These are phyloP conservation scores for Drosophila jambulina DNA, from an alignment of 1,140 invertebrate genomes.

Conservation along the genomic window DNA sequence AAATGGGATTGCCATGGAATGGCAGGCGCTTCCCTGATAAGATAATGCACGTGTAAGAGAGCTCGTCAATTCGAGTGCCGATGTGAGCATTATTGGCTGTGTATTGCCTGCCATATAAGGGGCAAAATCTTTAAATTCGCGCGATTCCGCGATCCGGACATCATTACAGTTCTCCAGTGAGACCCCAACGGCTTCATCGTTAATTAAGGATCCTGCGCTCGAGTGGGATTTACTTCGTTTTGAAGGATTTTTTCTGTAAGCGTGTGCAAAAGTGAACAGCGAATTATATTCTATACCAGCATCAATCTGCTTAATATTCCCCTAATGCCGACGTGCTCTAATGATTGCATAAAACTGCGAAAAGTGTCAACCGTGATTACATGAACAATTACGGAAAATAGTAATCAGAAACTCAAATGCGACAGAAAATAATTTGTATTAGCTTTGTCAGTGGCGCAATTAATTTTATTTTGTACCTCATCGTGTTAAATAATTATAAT, in stretches of 20 bases:
- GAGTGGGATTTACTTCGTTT: slow-evolving; percentile 11
- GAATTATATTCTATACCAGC: background rate
- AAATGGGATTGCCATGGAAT: slow-evolving; percentile 51
- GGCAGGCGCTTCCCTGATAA: slow-evolving; percentile 61
- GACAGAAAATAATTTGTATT: slow-evolving; percentile 20
- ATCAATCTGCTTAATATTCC: slow-evolving; percentile 2
- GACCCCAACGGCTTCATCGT: slow-evolving; percentile 22
- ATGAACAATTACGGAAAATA: background rate
- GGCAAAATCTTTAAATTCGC: slow-evolving; percentile 72
- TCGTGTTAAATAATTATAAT: slow-evolving; percentile 19
- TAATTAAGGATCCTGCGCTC: slow-evolving; percentile 5
- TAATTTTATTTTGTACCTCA: slow-evolving; percentile 44
- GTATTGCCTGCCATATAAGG: slow-evolving; percentile 42
- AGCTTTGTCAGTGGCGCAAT: slow-evolving; percentile 42
- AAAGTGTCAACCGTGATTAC: slow-evolving; percentile 45
- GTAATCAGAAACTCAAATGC: slow-evolving; percentile 1
- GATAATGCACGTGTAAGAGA: slow-evolving; percentile 61
- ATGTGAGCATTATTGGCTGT: slow-evolving; percentile 52
- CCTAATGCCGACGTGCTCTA: background rate
- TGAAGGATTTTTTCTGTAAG: slow-evolving; percentile 46
- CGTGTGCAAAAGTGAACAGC: slow-evolving; percentile 4
- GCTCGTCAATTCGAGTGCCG: slow-evolving; percentile 37
- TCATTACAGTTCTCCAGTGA: slow-evolving; percentile 50
- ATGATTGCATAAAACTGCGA: slow-evolving; percentile 17
- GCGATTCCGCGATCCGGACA: slow-evolving; percentile 26